Evolutionary conservation across 2,888 invertebrate species (phyloP).

Genomic region (Phlogophora meticulosa): DNA sequence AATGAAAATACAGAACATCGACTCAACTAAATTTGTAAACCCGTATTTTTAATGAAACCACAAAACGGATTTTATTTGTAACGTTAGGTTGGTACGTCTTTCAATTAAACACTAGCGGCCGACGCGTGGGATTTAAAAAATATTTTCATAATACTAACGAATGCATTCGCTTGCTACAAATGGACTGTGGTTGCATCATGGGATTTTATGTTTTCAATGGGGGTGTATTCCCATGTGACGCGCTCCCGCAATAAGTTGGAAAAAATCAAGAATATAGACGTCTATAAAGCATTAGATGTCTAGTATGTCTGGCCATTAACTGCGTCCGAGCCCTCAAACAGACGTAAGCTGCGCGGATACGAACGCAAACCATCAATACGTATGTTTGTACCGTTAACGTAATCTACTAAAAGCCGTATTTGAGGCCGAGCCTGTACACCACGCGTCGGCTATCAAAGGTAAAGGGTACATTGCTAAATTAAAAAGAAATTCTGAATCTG

Average conservation of each 20-base stretch:
- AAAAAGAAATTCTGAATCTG: slow-evolving; percentile 11
- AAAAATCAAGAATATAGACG: too few species aligned
- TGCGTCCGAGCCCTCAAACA: slow-evolving; percentile 6
- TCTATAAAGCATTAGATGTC: background rate
- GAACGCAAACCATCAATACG: background rate
- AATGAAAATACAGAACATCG: background rate
- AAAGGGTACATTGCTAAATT: slow-evolving; percentile 4
- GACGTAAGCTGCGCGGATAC: background rate
- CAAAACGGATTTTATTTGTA: slow-evolving; percentile 25
- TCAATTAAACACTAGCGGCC: slow-evolving; percentile 19
- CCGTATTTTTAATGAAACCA: slow-evolving; percentile 42
- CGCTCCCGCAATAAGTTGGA: background rate
- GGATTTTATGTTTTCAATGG: background rate
- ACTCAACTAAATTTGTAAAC: slow-evolving; percentile 24
- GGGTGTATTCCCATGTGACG: background rate
- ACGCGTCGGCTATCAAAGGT: slow-evolving; percentile 26
- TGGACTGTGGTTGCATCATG: background rate
- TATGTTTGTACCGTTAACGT: background rate
- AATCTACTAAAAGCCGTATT: slow-evolving; percentile 26
- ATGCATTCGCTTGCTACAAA: background rate
- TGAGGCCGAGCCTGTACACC: slow-evolving; percentile 5
- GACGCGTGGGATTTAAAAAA: slow-evolving; percentile 4
- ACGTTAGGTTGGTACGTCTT: slow-evolving; percentile 6
- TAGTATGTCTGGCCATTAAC: background rate
- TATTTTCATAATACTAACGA: slow-evolving; percentile 14